Percentiles rank a stretch among this genome's conserved stretches.
Evolutionary conservation across 2,113 vertebrate genomes (phyloP).

Genomic region (Euleptes europaea): DNA sequence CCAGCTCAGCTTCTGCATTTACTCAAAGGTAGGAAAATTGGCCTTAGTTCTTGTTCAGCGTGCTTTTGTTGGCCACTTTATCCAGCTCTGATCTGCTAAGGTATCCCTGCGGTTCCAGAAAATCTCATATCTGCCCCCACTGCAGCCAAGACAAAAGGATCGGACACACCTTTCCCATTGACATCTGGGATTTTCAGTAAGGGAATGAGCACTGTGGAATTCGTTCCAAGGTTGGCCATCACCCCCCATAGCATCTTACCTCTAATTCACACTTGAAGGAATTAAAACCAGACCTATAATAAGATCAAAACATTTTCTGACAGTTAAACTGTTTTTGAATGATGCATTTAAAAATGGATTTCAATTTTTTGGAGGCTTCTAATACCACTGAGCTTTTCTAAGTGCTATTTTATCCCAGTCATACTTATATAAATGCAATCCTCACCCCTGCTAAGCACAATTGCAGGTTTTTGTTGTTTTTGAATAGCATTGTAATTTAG

Average conservation of each 20-base stretch:
- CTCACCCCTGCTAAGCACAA: neutral
- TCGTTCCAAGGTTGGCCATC: slow-evolving; percentile 42
- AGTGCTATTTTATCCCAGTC: neutral
- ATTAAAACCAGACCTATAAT: neutral
- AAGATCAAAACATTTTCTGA: neutral
- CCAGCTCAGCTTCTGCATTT: too few species aligned
- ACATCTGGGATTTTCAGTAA: slow-evolving; percentile 81
- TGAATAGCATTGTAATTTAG: neutral
- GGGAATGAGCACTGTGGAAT: slow-evolving; percentile 61
- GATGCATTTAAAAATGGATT: neutral
- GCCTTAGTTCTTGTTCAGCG: too few species aligned
- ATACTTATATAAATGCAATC: too few species aligned
- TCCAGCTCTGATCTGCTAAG: too few species aligned
- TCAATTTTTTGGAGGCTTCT: neutral
- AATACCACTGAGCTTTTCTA: neutral
- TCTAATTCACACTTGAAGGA: neutral
- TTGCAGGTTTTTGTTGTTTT: neutral
- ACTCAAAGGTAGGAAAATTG: too few species aligned
- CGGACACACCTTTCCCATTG: slow-evolving; percentile 75
- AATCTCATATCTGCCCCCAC: slow-evolving; percentile 73
- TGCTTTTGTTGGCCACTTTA: too few species aligned
- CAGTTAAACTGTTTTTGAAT: neutral
- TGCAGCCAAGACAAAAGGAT: slow-evolving; percentile 80
- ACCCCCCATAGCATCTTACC: slow-evolving; percentile 70
- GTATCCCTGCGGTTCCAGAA: neutral